These are phyloP conservation scores for Tridacna crocea DNA, from an alignment of 2,888 invertebrate genomes.

Conservation along the genomic window DNA sequence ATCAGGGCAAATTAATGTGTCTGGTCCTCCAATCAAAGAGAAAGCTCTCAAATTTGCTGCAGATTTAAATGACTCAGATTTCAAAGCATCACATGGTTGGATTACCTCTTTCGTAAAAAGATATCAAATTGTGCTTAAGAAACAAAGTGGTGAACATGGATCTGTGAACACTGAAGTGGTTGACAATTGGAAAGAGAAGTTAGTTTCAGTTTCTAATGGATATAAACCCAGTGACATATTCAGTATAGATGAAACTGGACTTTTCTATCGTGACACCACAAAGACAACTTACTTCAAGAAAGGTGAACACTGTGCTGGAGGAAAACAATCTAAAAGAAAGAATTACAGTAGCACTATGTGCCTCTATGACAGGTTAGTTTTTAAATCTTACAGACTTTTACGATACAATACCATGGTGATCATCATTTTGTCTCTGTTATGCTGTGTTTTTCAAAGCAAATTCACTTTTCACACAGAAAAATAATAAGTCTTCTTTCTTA, in stretches of 20 bases:
- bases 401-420: no score
- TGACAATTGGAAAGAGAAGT: conserved; percentile 34
- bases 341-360: no score
- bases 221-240: conserved; percentile 49
- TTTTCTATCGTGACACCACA: conserved; percentile 31
- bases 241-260: no score
- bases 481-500: no score
- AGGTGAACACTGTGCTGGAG: no score
- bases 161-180: conserved; percentile 39
- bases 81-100: conserved; percentile 32
- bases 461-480: no score
- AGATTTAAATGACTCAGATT: conserved; percentile 16
- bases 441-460: no score
- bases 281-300: conserved; percentile 29
- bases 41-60: conserved; percentile 28
- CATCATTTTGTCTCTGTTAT: no score
- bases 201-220: conserved; percentile 19
- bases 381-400: no score
- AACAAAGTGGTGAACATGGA: conserved; percentile 32
- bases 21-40: conserved; percentile 33
- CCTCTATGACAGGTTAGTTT: conserved; percentile 51
- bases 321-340: no score
- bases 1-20: conserved; percentile 1
- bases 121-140: conserved; percentile 29
- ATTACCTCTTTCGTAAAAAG: conserved; percentile 22